phyloP scores from a whole-genome alignment of 1,140 invertebrate species.

The Caenorhabditis latens region DNA sequence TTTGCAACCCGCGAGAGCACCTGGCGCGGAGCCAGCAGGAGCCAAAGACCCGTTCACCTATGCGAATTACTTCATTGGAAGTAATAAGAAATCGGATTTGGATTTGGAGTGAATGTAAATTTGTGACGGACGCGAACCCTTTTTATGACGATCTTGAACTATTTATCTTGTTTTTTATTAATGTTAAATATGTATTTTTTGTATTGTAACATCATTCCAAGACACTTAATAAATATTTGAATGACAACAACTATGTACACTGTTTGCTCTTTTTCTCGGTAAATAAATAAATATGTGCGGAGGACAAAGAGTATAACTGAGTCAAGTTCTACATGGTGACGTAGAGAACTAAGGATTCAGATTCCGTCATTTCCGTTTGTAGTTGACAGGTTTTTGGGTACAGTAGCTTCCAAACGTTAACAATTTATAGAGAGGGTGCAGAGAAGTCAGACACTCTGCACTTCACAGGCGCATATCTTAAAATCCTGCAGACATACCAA shows the following conservation, averaged over 20 bases:
- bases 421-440: no score
- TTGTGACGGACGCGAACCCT: not conserved
- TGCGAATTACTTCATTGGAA: slow-evolving; percentile 63
- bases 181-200: not conserved
- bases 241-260: not conserved
- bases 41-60: slow-evolving; percentile 65
- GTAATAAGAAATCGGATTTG: slow-evolving; percentile 56
- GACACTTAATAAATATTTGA: slow-evolving; percentile 27
- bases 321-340: not conserved
- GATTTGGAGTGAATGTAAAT: slow-evolving; percentile 5
- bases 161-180: not conserved
- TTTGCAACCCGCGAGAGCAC: slow-evolving; percentile 20
- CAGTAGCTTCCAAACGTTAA: no score
- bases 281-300: not conserved
- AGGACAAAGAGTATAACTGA: not conserved
- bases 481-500: no score
- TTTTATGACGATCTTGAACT: slow-evolving; percentile 18
- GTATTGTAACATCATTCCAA: slow-evolving; percentile 51
- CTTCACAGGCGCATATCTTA: no score
- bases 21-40: slow-evolving; percentile 21
- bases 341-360: no score
- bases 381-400: no score
- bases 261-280: not conserved
- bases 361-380: no score
- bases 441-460: no score